Base-by-base conservation (phyloP, 1,140 invertebrate genomes). In the Sarcophaga bullata region DNA sequence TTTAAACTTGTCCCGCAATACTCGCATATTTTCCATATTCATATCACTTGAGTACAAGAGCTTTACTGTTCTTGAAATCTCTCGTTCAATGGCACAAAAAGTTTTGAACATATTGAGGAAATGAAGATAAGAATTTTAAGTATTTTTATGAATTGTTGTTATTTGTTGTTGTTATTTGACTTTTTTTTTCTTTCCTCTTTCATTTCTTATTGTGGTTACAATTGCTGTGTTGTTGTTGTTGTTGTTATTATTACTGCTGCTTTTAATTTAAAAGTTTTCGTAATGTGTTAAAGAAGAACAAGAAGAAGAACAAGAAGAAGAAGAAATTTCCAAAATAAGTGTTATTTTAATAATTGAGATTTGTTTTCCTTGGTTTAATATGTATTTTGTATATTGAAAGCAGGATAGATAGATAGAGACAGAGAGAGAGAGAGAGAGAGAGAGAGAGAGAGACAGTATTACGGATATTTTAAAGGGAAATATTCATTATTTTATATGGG, bases 111-210 rank as follows among this genome's bases (percentile, higher is more conserved):
- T 78, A 78, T 78, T 78, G n/a, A 50, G 75, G 48, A 78, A 78
- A 49, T 78, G 48, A 78, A 78, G 75, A 78, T 78, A 78, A 78
- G 75, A 78, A 78, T 78, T 78, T 78, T 49, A 78, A 78, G 75
- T 78, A 78, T 78, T 78, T 68, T 78, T 78, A 78, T 78, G 75
- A 78, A 78, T 78, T 78, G 75, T 50, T 78, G 9, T 52, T n/a
- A n/a, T n/a, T n/a, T n/a, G n/a, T 78, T 78, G 62, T 68, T 68
- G 17, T 17, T 19, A 2, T 68, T 19, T 52, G 50, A 10, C 1
- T 73, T 13, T 50, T 78, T 78, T n/a, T 78, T 50, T 52, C 6
- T 78, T 78, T n/a, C n/a, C 25, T 37, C 25, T 37, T 37, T 37
- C 25, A 37, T 37, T 37, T 37, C 25, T 37, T 37, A 37, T 37